Percentiles rank a stretch among this genome's conserved stretches.
Evolutionary conservation across 2,113 vertebrate species (phyloP).

Genomic region (Hippopotamus amphibius): DNA sequence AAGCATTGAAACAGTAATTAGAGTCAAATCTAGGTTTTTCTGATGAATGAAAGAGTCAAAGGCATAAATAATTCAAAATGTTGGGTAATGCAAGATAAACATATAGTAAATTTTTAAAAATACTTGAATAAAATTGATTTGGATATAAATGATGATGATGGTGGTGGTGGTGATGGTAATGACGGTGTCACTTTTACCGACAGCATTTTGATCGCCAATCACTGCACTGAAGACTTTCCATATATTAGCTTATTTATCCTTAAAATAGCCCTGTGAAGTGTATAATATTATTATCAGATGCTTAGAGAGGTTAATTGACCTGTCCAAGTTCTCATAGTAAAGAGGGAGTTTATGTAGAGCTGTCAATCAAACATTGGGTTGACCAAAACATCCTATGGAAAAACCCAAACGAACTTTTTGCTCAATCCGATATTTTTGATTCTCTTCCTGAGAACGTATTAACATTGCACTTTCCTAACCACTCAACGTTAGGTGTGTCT

Average conservation of each 20-base stretch:
- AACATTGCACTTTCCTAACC: background rate
- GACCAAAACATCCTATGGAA: too few relatives aligned
- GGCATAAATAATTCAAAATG: background rate
- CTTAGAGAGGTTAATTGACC: background rate
- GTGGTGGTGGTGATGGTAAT: background rate
- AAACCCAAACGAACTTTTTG: too few relatives aligned
- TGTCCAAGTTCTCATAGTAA: background rate
- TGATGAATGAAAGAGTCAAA: background rate
- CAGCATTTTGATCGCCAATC: background rate
- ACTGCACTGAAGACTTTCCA: background rate
- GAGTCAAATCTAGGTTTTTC: background rate
- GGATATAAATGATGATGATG: background rate
- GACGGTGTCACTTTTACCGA: background rate
- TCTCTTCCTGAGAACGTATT: background rate
- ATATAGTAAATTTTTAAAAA: background rate
- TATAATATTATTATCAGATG: background rate
- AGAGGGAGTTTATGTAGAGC: background rate
- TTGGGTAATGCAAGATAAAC: background rate
- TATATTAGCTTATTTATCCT: background rate
- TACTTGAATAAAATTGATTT: background rate
- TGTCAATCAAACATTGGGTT: background rate
- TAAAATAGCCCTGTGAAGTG: background rate
- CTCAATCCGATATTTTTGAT: background rate
- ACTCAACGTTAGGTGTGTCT: background rate
- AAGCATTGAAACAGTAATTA: background rate